A percentile compares a stretch with the other conserved stretches of the same genome.
These are phyloP conservation scores for Antedon mediterranea DNA, from an alignment of 53 echinoderm and acorn worm genomes.

Conservation along the genomic window DNA sequence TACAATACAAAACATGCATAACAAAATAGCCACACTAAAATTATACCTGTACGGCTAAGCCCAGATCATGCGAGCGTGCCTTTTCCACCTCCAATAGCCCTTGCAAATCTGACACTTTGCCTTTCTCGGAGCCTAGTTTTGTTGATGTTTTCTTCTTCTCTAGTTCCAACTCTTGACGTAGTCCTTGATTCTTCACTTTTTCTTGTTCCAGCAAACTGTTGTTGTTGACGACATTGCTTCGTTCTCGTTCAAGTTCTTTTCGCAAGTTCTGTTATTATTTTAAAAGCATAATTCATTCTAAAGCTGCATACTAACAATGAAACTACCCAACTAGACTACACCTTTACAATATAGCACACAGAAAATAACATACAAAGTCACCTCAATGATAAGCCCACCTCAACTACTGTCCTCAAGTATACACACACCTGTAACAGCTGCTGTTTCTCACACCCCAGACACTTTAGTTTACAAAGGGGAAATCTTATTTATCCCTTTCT, in stretches of 20 bases:
- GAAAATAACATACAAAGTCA: no score
- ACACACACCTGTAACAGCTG: no score
- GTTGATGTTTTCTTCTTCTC: slow-evolving; percentile 34
- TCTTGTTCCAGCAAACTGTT: slow-evolving; percentile 46
- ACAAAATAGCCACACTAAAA: no score
- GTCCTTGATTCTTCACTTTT: slow-evolving; percentile 19
- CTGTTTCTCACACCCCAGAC: no score
- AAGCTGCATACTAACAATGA: background rate
- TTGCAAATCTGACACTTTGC: slow-evolving; percentile 56
- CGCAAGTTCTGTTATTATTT: slow-evolving; percentile 16
- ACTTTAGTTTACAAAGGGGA: no score
- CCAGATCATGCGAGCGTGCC: slow-evolving; percentile 64
- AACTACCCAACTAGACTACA: background rate
- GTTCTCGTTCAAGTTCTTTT: slow-evolving; percentile 7
- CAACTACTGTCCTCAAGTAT: no score
- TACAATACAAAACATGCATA: no score
- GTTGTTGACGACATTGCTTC: slow-evolving; percentile 26
- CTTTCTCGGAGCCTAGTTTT: slow-evolving; percentile 43
- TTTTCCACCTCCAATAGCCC: slow-evolving; percentile 75
- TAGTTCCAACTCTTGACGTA: slow-evolving; percentile 53
- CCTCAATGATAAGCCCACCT: no score
- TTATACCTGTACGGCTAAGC: slow-evolving; percentile 75
- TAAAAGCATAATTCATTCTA: background rate
- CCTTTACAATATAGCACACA: no score
- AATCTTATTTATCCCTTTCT: no score